phyloP scores from a whole-genome alignment of 2,888 invertebrate species.

The Polydrusus tereticollis region DNA sequence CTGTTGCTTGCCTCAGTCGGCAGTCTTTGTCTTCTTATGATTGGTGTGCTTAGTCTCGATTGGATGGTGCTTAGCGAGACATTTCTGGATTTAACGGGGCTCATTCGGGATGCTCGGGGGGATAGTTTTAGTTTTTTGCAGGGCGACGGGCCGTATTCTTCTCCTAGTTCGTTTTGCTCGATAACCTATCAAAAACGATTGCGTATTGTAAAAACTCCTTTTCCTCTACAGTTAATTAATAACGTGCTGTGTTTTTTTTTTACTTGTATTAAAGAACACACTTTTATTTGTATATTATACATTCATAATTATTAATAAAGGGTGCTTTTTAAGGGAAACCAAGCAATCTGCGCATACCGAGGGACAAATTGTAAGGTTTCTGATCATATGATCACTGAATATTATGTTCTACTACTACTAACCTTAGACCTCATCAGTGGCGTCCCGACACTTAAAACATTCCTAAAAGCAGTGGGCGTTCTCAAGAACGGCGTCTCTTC shows the following conservation, averaged over 20 bases:
- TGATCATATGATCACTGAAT: too few relatives aligned
- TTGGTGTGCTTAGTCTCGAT: slow-evolving; percentile 71
- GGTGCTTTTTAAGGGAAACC: too few relatives aligned
- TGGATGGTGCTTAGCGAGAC: slow-evolving; percentile 44
- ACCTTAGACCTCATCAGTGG: slow-evolving; percentile 49
- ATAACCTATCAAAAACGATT: slow-evolving; percentile 47
- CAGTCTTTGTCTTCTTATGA: slow-evolving; percentile 66
- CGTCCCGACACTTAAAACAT: slow-evolving; percentile 30
- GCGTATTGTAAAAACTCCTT: too few relatives aligned
- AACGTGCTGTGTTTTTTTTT: too few relatives aligned
- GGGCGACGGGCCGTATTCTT: slow-evolving; percentile 50
- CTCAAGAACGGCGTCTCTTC: slow-evolving; percentile 76
- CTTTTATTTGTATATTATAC: too few relatives aligned
- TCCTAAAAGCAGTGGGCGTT: slow-evolving; percentile 67
- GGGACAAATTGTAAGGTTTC: too few relatives aligned
- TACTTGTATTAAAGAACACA: too few relatives aligned
- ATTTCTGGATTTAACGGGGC: slow-evolving; percentile 31
- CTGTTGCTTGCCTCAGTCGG: slow-evolving; percentile 50
- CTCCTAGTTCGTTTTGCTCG: slow-evolving; percentile 45
- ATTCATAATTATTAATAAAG: too few relatives aligned
- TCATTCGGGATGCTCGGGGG: slow-evolving; percentile 48
- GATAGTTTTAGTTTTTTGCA: slow-evolving; percentile 57
- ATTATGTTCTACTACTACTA: background rate
- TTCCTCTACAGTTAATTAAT: too few relatives aligned
- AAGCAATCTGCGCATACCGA: too few relatives aligned